phyloP scores from a whole-genome alignment of 1,140 invertebrate species.

The Episyrphus balteatus region DNA sequence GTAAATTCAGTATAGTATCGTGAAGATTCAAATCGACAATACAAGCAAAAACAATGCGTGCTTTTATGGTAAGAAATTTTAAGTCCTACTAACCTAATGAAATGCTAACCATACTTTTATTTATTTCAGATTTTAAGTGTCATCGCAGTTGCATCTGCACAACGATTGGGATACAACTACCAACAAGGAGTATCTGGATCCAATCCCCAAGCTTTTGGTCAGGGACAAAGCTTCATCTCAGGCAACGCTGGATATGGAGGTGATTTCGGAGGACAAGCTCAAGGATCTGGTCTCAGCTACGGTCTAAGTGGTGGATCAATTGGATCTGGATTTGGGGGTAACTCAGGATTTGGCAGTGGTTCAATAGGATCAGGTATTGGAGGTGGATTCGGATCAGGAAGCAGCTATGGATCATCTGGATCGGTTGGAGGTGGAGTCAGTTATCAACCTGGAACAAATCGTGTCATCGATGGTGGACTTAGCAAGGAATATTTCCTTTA shows the following conservation, averaged over 20 bases:
- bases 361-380: conserved; percentile 18
- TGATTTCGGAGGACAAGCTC: too few species aligned
- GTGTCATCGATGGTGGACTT: conserved; percentile 12
- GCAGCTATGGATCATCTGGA: neutral
- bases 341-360: too few species aligned
- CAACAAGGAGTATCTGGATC: conserved; percentile 12
- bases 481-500: conserved; percentile 26
- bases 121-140: conserved; percentile 22
- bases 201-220: conserved; percentile 10
- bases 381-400: neutral
- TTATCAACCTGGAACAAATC: conserved; percentile 8
- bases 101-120: too few species aligned
- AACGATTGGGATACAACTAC: conserved; percentile 32
- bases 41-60: too few species aligned
- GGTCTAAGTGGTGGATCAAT: conserved; percentile 1
- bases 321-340: neutral
- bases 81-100: too few species aligned
- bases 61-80: too few species aligned
- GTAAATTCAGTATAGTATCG: too few species aligned
- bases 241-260: neutral
- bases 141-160: conserved; percentile 26
- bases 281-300: too few species aligned
- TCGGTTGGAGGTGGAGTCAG: conserved; percentile 17
- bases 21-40: too few species aligned
- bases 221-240: too few species aligned